These are phyloP conservation scores for Erpornis zantholeuca DNA, from an alignment of 2,113 vertebrate species.

Conservation along the genomic window DNA sequence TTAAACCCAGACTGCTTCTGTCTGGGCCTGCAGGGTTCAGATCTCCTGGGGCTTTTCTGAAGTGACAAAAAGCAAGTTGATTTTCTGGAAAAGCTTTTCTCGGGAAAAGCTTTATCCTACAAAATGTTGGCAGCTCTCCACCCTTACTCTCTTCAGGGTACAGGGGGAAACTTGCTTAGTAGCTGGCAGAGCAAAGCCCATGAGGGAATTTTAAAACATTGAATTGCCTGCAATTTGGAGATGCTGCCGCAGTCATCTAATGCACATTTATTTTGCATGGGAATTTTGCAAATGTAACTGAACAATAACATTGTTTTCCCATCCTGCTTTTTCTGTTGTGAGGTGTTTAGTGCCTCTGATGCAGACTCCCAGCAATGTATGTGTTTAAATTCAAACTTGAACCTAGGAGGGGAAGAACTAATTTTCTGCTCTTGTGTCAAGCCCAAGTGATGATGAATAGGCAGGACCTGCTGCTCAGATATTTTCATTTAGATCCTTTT, in stretches of 20 bases:
- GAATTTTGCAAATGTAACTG: neutral
- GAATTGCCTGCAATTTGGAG: neutral
- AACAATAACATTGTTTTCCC: neutral
- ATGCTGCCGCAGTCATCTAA: neutral
- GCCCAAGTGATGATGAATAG: neutral
- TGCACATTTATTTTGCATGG: neutral
- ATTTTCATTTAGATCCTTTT: neutral
- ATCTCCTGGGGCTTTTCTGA: neutral
- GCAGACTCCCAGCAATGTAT: neutral
- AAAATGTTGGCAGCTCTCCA: neutral
- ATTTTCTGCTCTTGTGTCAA: neutral
- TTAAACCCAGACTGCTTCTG: neutral
- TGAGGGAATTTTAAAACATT: neutral
- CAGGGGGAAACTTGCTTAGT: neutral
- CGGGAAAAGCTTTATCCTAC: neutral
- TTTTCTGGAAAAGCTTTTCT: neutral
- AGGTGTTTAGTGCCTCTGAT: neutral
- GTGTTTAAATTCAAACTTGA: neutral
- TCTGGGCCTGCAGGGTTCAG: neutral
- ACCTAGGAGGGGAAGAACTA: neutral
- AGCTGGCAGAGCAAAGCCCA: neutral
- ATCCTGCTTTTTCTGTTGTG: neutral
- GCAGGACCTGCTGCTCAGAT: neutral
- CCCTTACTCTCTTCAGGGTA: neutral
- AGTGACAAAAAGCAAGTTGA: neutral